Evolutionary conservation across 2,888 invertebrate species (phyloP), one percentile per base, ranked within the genome.

Genomic region (Muschampia plurimacula): DNA sequence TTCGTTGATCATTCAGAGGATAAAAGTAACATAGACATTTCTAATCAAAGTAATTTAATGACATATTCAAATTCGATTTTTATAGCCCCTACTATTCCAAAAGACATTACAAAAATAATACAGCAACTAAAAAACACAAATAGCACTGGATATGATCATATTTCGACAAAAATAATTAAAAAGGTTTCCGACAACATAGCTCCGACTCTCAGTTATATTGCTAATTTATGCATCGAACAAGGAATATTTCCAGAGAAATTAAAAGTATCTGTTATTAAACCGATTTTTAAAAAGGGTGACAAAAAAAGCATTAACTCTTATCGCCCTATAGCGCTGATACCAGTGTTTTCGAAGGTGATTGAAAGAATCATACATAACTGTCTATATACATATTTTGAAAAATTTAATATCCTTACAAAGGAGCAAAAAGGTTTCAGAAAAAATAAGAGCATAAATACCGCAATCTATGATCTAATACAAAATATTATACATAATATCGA

Each of bases 101-200:
- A 49, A 13, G 49, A 49, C 9, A 49, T 49, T 49, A 13, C n/a
- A n/a, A 49, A 10, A 49, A 49, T 49, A 49, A 49, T 49, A 13
- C 12, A 49, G 9, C 12, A 49, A 13, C n/a, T 49, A 49, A 49
- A 49, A 49, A 49, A 49, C 49, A 49, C 49, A 2, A 13, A 49
- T 49, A 49, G 49, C n/a, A 49, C 49, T 12, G 49, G 49, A 12
- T 49, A 49, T 49, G 49, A 49, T n/a, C 13, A 49, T 49, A 49
- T 49, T 49, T 49, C 49, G n/a, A 49, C 49, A n/a, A 49, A 49
- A 49, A 49, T 49, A 49, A 49, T 49, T n/a, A 49, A 49, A 49
- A 7, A 49, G 4, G 49, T 49, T 12, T 49, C 49, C 12, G 12
- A 13, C 4, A 12, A 49, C 12, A 49, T 49, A 49, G 49, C 49